phyloP scores from a whole-genome alignment of 2,113 vertebrate species.

The Apteryx mantelli region DNA sequence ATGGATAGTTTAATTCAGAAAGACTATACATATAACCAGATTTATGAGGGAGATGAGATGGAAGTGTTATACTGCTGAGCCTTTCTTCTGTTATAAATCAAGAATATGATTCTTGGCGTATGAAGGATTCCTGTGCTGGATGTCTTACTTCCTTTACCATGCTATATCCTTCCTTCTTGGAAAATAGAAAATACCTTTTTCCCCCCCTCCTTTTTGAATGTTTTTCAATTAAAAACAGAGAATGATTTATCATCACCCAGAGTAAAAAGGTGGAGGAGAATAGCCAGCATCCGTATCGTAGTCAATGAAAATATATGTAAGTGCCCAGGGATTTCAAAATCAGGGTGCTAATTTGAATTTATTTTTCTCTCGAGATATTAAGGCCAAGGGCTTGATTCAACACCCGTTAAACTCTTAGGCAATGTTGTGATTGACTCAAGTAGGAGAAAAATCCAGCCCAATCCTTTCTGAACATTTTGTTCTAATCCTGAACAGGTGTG shows the following conservation, averaged over 20 bases:
- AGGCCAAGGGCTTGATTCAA: neutral
- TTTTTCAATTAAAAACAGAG: neutral
- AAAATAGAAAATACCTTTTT: neutral
- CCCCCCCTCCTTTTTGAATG: neutral
- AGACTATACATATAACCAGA: neutral
- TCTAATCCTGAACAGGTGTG: neutral
- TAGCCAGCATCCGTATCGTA: neutral
- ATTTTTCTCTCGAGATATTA: slow-evolving; percentile 7
- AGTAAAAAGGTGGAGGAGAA: neutral
- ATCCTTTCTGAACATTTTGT: neutral
- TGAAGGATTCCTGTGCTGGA: neutral
- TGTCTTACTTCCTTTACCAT: neutral
- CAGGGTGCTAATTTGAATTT: neutral
- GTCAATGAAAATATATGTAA: neutral
- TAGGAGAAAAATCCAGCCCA: neutral
- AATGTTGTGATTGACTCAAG: neutral
- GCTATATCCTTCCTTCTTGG: neutral
- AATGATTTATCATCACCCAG: neutral
- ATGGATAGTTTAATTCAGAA: slow-evolving; percentile 1
- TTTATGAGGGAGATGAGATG: slow-evolving; percentile 18
- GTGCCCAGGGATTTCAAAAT: neutral
- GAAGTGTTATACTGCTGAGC: slow-evolving; percentile 3
- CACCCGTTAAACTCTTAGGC: neutral
- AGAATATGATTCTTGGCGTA: neutral
- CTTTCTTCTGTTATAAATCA: slow-evolving; percentile 25